Evolutionary conservation across 2,888 invertebrate genomes (phyloP), one percentile per base, ranked within the genome.

Genomic region (Flexamia atlantica): DNA sequence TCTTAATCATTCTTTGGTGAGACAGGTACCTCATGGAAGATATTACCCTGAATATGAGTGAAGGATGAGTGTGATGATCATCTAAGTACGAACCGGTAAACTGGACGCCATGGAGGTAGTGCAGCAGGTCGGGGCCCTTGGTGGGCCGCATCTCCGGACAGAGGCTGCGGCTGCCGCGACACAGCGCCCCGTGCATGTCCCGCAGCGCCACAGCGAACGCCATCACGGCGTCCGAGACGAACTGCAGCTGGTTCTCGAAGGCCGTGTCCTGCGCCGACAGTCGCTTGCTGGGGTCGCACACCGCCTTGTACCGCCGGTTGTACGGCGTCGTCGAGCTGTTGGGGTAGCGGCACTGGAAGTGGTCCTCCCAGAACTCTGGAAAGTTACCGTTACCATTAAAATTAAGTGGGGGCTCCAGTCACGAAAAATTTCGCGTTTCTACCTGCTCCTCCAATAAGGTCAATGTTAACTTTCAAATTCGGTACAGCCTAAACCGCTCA

Each of bases 151-250:
- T 98, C 25, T 94, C 94, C 50, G 95, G 95, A 89, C 98, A 98
- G 0, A 98, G 91, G 0, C 97, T 97, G 0, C 20, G 36, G 17
- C n/a, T 32, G 9, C 23, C 74, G 12, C 60, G 25, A 42, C 98
- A 98, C 32, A 96, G 91, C 28, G 96, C 94, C 10, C 90, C 91
- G 89, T 98, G 98, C 97, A 98, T 98, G 88, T 96, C 95, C 32
- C 87, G 81, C 17, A 88, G 84, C 4, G 98, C 98, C 88, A 97
- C 95, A 0, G 97, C 98, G 90, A 98, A 98, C 0, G 98, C 97
- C 95, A 98, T 94, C 0, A 98, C 98, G 23, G 98, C 98, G 90
- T 99, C 98, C 42, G 97, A 97, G 40, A 99, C 98, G 90, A 98
- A 99, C 91, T 99, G 98, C 87, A 99, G 92, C 90, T 98, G 98